A percentile compares a stretch with the other conserved stretches of the same genome.
Evolutionary conservation across 1,140 invertebrate genomes (phyloP).

Genomic region (Apis cerana): DNA sequence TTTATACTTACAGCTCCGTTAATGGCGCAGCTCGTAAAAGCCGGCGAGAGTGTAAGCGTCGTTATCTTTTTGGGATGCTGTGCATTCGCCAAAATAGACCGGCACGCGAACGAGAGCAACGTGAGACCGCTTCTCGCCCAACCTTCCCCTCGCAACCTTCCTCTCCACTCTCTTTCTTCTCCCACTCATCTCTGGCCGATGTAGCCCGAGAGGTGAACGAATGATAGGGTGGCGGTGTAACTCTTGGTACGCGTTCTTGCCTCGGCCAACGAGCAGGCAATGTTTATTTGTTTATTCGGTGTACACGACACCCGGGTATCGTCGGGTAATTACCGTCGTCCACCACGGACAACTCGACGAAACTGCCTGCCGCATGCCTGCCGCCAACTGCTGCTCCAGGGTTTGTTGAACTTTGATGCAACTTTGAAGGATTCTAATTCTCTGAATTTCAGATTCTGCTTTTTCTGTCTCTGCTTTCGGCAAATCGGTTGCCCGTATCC

Average conservation of each 20-base stretch:
- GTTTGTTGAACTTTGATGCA: constrained; percentile 43
- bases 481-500: too few species aligned
- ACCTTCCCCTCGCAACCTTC: background rate
- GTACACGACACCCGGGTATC: constrained; percentile 39
- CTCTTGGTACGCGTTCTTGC: constrained; percentile 35
- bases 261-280: constrained; percentile 16
- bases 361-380: constrained; percentile 5
- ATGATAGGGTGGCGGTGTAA: constrained; percentile 37
- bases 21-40: constrained; percentile 68
- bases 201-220: constrained; percentile 28
- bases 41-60: constrained; percentile 33
- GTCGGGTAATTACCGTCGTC: constrained; percentile 43
- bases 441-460: too few species aligned
- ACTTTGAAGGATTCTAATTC: constrained; percentile 11
- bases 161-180: background rate
- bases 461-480: too few species aligned
- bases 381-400: background rate
- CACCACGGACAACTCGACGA: constrained; percentile 35
- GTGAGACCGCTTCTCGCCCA: constrained; percentile 32
- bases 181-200: constrained; percentile 15
- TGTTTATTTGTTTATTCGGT: constrained; percentile 62
- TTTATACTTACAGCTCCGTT: constrained; percentile 68
- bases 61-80: constrained; percentile 70
- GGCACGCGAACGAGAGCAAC: constrained; percentile 65
- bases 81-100: constrained; percentile 68